Conservation (phyloP, 2,888 invertebrate genomes). For the Dasysyrphus tricinctus region DNA sequence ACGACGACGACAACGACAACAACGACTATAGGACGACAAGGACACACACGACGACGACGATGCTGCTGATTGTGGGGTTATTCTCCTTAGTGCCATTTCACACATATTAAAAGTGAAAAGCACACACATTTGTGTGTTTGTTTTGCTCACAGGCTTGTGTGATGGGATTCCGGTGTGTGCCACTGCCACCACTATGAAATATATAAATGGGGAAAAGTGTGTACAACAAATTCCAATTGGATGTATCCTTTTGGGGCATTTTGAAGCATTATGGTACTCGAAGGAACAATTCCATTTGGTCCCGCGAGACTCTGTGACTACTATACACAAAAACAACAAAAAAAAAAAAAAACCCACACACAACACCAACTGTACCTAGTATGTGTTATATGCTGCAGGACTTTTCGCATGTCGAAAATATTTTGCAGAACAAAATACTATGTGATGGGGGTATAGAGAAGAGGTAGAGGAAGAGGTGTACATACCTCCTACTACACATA, state of each 20-base stretch:
- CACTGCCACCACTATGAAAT: slow-evolving; percentile 70
- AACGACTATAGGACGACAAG: slow-evolving; percentile 16
- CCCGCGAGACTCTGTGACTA: slow-evolving; percentile 78
- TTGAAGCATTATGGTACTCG: slow-evolving; percentile 83
- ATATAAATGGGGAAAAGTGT: slow-evolving; percentile 77
- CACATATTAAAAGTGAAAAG: slow-evolving; percentile 76
- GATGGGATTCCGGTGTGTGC: slow-evolving; percentile 69
- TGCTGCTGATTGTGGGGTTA: slow-evolving; percentile 62
- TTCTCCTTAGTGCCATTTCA: slow-evolving; percentile 76
- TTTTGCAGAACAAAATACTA: slow-evolving; percentile 8
- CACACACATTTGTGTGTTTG: slow-evolving; percentile 74
- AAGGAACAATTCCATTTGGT: slow-evolving; percentile 83
- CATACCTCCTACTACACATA: background rate
- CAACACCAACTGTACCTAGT: slow-evolving; percentile 46
- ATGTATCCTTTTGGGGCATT: slow-evolving; percentile 82
- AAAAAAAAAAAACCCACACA: background rate
- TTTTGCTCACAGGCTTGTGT: slow-evolving; percentile 49
- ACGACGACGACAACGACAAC: slow-evolving; percentile 48
- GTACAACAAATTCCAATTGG: slow-evolving; percentile 81
- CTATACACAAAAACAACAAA: slow-evolving; percentile 11
- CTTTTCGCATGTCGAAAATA: slow-evolving; percentile 61
- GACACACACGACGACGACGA: slow-evolving; percentile 19
- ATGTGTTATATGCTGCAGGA: slow-evolving; percentile 25
- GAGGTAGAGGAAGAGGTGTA: too few species aligned
- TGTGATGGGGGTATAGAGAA: background rate